These are phyloP conservation scores for Collichthys lucidus DNA, from an alignment of 2,113 vertebrate species.

Conservation along the genomic window DNA sequence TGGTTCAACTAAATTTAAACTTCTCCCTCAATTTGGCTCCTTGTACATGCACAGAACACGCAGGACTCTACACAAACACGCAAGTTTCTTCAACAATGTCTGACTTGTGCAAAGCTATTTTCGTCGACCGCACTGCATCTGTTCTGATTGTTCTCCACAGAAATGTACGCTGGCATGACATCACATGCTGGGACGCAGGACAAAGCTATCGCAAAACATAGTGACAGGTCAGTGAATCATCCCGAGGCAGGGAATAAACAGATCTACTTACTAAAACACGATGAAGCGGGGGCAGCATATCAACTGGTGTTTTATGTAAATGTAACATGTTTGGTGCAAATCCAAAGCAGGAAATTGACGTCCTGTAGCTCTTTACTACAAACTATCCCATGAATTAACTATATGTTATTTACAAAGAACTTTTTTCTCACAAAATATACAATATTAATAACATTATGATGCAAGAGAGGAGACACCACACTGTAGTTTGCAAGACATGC, in stretches of 20 bases:
- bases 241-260: conserved; percentile 23
- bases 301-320: conserved; percentile 30
- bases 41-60: background rate
- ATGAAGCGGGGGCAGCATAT: background rate
- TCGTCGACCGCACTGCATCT: background rate
- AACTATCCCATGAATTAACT: background rate
- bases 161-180: background rate
- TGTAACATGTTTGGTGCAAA: conserved; percentile 26
- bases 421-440: background rate
- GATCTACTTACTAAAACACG: conserved; percentile 7
- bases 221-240: conserved; percentile 38
- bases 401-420: background rate
- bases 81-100: background rate
- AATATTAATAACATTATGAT: background rate
- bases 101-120: background rate
- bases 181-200: conserved; percentile 4
- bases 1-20: background rate
- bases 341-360: background rate
- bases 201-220: background rate
- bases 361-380: background rate
- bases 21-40: background rate
- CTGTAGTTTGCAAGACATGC: background rate
- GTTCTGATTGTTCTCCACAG: background rate
- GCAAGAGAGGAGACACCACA: background rate
- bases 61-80: background rate